Evolutionary conservation across 1,140 invertebrate species (phyloP).

Genomic region (silkworm (Bombyx mori)): ASM3026992v2 NC_085118.1:3169001-3169500

Average conservation of each 20-base stretch:
- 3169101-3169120: slow-evolving; percentile 12
- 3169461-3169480: no score
- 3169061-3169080: background rate
- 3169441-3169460: no score
- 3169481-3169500: no score
- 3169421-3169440: no score
- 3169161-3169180: slow-evolving; percentile 42
- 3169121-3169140: slow-evolving; percentile 50
- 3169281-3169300: no score
- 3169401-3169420: no score
- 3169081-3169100: background rate
- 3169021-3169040: no score
- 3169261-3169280: background rate
- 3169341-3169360: no score
- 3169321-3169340: no score
- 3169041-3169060: background rate
- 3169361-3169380: no score
- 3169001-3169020: no score
- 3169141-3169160: slow-evolving; percentile 51
- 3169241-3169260: background rate
- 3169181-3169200: slow-evolving; percentile 25
- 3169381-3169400: background rate
- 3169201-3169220: slow-evolving; percentile 31
- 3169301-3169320: no score
- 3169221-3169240: slow-evolving; percentile 4